Conservation (phyloP, 2,797 vertebrate species). For the Psittacula echo region DNA sequence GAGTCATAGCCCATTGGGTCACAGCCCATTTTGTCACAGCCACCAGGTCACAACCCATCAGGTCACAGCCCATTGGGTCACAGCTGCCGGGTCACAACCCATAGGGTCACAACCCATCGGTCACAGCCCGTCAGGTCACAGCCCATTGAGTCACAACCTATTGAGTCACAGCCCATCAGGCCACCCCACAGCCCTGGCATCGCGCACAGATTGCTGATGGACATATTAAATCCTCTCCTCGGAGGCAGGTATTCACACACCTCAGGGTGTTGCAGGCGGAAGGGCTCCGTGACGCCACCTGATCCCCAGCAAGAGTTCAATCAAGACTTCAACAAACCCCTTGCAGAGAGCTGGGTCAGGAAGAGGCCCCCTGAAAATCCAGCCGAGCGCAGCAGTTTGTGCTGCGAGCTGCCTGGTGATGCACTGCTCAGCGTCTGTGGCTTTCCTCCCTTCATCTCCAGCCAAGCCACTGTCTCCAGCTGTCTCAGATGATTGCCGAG, state of each 20-base stretch:
- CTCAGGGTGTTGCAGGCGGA: neutral
- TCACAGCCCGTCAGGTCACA: too few relatives aligned
- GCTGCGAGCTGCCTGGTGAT: neutral
- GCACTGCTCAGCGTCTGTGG: conserved; percentile 22
- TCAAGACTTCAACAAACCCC: neutral
- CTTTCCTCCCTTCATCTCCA: conserved; percentile 44
- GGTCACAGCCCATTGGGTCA: too few relatives aligned
- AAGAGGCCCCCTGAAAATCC: neutral
- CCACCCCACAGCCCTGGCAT: neutral
- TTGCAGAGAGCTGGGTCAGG: neutral
- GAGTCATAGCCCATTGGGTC: accelerated
- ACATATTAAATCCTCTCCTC: neutral
- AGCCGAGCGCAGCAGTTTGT: neutral
- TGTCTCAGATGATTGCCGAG: conserved; percentile 77
- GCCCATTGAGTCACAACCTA: too few relatives aligned
- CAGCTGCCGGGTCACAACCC: too few relatives aligned
- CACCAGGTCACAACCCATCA: too few relatives aligned
- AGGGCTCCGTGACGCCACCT: neutral
- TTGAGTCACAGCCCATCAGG: too few relatives aligned
- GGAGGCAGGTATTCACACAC: neutral
- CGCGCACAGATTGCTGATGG: neutral
- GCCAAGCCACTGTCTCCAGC: conserved; percentile 90
- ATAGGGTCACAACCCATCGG: too few relatives aligned
- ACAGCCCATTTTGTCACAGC: neutral
- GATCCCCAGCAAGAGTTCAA: neutral